Evolutionary conservation across 1,140 invertebrate species (phyloP), one percentile per base, ranked within the genome.

Genomic region (Latrodectus geometricus): DNA sequence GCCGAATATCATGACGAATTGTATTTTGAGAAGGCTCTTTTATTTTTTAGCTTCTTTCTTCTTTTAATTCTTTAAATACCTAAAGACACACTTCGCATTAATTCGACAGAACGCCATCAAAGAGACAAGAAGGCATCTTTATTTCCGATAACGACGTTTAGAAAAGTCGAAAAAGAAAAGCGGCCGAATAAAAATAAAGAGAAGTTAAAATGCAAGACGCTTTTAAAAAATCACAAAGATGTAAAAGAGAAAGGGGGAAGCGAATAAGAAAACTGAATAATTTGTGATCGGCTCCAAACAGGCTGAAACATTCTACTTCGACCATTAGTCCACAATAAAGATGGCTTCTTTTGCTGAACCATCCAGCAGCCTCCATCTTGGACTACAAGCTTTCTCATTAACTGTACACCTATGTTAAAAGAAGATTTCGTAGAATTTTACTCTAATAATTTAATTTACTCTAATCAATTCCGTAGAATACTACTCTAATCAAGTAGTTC

Each of bases 111-210:
- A 54, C 56, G 82, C 56, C 82, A 84, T 84, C 82, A 76, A 76
- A 84, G 82, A 84, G 72, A 84, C 82, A 61, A 70, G 48, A 84
- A 52, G 75, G 68, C 83, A 78, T 86, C 75, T 78, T 86, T 86
- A 86, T 86, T 86, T 78, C 75, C 83, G 83, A 86, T 86, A 86
- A 86, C 83, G 83, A 86, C 83, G 9, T 86, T 86, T 86, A 74
- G 70, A 86, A 78, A 86, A 86, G 83, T 78, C n/a, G 56, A 78
- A 48, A 17, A 49, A 54, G 14, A 77, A n/a, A 70, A 23, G 79
- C 56, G 69, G 54, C 17, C 17, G 20, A 72, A 23, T 35, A 72
- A 35, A 21, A 20, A 72, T 72, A 15, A 15, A n/a, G 12, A n/a
- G 12, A 14, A n/a, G 61, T n/a, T 76, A 49, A 20, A 61, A 76